phyloP scores from a whole-genome alignment of 2,113 vertebrate genomes.

The Nestor notabilis region DNA sequence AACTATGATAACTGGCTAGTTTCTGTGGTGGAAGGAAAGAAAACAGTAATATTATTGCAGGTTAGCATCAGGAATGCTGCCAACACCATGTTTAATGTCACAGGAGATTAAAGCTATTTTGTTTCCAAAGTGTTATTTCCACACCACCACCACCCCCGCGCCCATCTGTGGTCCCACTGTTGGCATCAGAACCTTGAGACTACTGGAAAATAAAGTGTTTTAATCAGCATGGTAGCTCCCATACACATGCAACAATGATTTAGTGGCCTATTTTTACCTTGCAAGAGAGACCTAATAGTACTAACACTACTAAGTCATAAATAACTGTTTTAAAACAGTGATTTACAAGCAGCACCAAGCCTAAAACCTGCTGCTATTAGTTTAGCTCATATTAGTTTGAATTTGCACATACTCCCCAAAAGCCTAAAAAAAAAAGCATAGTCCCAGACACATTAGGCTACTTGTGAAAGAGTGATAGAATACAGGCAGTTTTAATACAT shows the following conservation, averaged over 20 bases:
- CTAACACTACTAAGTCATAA: background rate
- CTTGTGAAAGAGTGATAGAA: background rate
- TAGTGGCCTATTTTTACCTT: background rate
- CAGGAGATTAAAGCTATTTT: conserved; percentile 55
- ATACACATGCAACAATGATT: background rate
- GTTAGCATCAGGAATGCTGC: conserved; percentile 36
- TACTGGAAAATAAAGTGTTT: conserved; percentile 30
- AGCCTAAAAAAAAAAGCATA: background rate
- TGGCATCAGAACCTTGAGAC: conserved; percentile 20
- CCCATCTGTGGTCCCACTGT: conserved; percentile 30
- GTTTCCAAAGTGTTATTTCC: conserved; percentile 57
- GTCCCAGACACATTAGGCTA: background rate
- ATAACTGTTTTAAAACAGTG: background rate
- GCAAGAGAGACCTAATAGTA: background rate
- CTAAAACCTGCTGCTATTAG: background rate
- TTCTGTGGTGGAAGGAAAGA: conserved; percentile 21
- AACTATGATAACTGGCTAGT: conserved; percentile 10
- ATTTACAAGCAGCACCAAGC: background rate
- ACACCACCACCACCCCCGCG: conserved; percentile 17
- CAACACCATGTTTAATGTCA: conserved; percentile 55
- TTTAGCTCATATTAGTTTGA: background rate
- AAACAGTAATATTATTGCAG: conserved; percentile 40
- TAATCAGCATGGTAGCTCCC: background rate
- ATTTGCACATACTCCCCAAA: background rate
- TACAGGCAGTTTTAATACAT: background rate